Percentiles rank a stretch among this genome's conserved stretches.
Evolutionary conservation across 1,140 invertebrate genomes (phyloP).

Genomic region (Drosophila seguyi): DNA sequence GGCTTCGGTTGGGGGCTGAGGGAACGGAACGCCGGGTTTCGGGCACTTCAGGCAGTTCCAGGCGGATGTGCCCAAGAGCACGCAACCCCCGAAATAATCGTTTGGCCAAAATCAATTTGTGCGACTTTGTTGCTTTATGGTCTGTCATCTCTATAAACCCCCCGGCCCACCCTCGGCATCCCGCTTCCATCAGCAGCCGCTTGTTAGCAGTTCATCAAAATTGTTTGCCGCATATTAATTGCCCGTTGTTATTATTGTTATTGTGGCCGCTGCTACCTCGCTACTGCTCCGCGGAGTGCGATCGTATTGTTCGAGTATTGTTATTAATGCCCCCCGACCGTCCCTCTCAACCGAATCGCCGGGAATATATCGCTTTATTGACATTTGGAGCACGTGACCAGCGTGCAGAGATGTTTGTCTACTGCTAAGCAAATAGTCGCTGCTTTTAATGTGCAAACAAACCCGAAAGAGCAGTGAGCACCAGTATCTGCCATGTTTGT

Average conservation of each 20-base stretch:
- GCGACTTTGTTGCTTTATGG: slow-evolving; percentile 69
- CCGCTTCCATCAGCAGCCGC: slow-evolving; percentile 24
- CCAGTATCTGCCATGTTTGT: background rate
- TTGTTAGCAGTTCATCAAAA: slow-evolving; percentile 78
- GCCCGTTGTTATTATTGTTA: slow-evolving; percentile 21
- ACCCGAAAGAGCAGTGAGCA: slow-evolving; percentile 18
- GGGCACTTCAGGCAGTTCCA: slow-evolving; percentile 8
- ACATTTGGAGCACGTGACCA: slow-evolving; percentile 72
- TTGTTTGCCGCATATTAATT: slow-evolving; percentile 81
- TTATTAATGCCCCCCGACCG: slow-evolving; percentile 60
- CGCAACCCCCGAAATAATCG: slow-evolving; percentile 55
- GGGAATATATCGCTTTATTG: slow-evolving; percentile 70
- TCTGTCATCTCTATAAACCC: slow-evolving; percentile 21
- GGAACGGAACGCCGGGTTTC: background rate
- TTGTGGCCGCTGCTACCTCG: slow-evolving; percentile 10
- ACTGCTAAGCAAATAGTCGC: slow-evolving; percentile 35
- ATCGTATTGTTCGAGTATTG: slow-evolving; percentile 61
- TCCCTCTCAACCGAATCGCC: slow-evolving; percentile 6
- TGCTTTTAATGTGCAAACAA: slow-evolving; percentile 53
- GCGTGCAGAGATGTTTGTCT: slow-evolving; percentile 59
- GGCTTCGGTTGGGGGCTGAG: background rate
- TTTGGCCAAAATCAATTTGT: slow-evolving; percentile 80
- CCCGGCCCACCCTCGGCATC: background rate
- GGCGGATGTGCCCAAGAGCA: slow-evolving; percentile 56
- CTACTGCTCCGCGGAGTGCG: slow-evolving; percentile 48